Conservation (phyloP, 2,797 vertebrate genomes). For the Lutjanus argentimaculatus region DNA sequence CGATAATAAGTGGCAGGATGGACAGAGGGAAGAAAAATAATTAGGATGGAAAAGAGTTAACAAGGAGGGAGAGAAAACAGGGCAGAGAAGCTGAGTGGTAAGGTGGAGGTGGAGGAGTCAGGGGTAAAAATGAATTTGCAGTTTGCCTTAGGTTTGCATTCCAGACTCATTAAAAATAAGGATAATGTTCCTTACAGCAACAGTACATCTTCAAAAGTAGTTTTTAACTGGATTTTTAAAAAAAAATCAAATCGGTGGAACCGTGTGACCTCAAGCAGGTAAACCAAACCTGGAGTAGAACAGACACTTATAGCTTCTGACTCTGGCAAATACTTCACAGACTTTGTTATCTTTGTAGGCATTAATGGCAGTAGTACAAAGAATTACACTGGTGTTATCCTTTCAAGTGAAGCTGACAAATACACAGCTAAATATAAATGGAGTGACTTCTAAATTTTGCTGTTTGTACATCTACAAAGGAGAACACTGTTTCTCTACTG, state of each 20-base stretch:
- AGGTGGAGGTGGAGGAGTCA: neutral
- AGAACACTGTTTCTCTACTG: neutral
- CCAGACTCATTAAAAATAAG: conserved; percentile 22
- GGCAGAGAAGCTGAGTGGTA: neutral
- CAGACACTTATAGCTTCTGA: neutral
- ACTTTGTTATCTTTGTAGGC: conserved; percentile 10
- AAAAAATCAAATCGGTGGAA: neutral
- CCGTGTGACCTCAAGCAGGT: neutral
- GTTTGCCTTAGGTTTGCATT: conserved; percentile 18
- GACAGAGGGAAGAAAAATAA: neutral
- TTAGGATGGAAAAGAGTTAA: neutral
- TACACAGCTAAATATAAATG: conserved; percentile 28
- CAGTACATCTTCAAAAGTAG: neutral
- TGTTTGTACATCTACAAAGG: conserved; percentile 18
- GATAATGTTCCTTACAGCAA: conserved; percentile 15
- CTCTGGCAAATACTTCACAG: neutral
- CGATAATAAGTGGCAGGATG: neutral
- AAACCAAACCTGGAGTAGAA: conserved; percentile 6
- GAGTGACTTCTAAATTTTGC: conserved; percentile 15
- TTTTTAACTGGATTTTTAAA: conserved; percentile 1
- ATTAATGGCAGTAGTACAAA: conserved; percentile 7
- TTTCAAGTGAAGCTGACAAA: conserved; percentile 17
- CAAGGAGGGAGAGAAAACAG: neutral
- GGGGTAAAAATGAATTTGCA: neutral
- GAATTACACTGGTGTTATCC: neutral